Conservation (phyloP, 2,113 vertebrate genomes). For the Callithrix jacchus region DNA sequence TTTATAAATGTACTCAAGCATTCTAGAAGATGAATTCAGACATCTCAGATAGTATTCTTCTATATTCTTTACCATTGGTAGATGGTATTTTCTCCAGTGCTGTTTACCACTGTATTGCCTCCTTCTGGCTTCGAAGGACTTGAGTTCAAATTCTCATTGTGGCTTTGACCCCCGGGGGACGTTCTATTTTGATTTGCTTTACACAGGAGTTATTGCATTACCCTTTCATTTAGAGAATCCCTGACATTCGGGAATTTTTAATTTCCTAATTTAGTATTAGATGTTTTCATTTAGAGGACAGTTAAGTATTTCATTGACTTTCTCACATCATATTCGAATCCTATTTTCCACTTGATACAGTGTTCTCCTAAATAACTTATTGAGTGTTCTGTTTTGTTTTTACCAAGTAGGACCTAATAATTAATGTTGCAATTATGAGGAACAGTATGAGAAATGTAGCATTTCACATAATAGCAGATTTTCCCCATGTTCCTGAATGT, state of each 20-base stretch:
- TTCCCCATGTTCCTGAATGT: slow-evolving; percentile 48
- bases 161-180: background rate
- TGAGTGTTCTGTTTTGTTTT: background rate
- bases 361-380: background rate
- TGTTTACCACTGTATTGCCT: background rate
- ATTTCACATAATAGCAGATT: slow-evolving; percentile 53
- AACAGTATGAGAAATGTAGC: background rate
- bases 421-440: background rate
- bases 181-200: background rate
- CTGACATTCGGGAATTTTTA: background rate
- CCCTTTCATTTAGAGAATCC: background rate
- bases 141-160: background rate
- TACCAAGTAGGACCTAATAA: slow-evolving; percentile 47
- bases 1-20: background rate
- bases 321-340: background rate
- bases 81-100: too few species aligned
- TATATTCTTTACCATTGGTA: background rate
- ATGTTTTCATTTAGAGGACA: background rate
- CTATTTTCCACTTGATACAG: background rate
- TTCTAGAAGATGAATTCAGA: background rate
- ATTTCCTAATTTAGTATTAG: background rate
- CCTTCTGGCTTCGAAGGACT: background rate
- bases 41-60: background rate
- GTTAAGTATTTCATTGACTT: background rate
- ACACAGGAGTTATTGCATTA: background rate